Conservation (phyloP, 2,113 vertebrate species). For the Colaptes auratus region DNA sequence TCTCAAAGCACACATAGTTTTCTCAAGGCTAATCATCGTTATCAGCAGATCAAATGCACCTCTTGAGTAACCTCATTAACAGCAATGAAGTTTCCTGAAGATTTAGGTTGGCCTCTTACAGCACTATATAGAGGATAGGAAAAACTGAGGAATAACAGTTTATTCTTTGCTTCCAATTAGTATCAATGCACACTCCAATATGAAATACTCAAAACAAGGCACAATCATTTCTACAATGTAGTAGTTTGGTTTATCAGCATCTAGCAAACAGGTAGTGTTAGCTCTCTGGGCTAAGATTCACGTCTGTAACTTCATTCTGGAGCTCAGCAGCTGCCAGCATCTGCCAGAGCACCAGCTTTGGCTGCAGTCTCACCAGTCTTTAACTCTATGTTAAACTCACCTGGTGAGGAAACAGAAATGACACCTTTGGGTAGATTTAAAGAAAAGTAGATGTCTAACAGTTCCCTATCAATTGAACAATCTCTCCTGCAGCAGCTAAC, state of each 20-base stretch:
- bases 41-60: background rate
- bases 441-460: slow-evolving; percentile 3
- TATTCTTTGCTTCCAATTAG: background rate
- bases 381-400: background rate
- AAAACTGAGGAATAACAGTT: background rate
- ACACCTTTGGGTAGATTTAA: slow-evolving; percentile 6
- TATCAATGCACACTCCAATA: background rate
- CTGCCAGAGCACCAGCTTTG: background rate
- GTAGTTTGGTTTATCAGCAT: background rate
- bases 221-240: background rate
- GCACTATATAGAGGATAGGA: background rate
- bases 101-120: background rate
- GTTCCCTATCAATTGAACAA: background rate
- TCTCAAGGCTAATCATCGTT: slow-evolving; percentile 27
- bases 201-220: background rate
- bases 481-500: background rate
- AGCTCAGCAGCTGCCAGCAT: background rate
- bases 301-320: background rate
- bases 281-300: background rate
- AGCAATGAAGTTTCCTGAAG: background rate
- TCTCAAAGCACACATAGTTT: slow-evolving; percentile 3
- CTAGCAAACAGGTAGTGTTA: background rate
- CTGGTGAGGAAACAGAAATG: background rate
- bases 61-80: slow-evolving; percentile 3
- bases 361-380: background rate